Percentiles rank a stretch among this genome's conserved stretches.
These are phyloP conservation scores for Diarsia dahlii DNA, from an alignment of 2,888 invertebrate genomes.

Conservation along the genomic window DNA sequence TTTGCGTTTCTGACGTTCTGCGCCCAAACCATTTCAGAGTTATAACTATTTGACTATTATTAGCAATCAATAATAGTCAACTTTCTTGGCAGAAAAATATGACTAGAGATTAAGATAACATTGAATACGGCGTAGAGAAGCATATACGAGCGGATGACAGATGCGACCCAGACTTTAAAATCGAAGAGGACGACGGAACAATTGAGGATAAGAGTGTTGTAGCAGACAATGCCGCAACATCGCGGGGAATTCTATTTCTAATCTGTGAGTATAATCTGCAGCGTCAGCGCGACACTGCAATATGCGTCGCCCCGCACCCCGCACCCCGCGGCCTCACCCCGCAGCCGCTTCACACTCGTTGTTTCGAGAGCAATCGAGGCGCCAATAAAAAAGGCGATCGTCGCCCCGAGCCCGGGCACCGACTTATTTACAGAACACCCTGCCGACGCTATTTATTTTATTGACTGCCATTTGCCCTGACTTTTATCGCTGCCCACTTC, in stretches of 20 bases:
- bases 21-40: not conserved
- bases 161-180: slow-evolving; percentile 43
- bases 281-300: slow-evolving; percentile 83
- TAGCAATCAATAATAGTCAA: not conserved
- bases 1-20: too few species aligned
- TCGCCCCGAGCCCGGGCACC: slow-evolving; percentile 86
- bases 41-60: too few species aligned
- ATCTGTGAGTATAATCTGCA: slow-evolving; percentile 87
- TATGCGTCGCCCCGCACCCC: slow-evolving; percentile 76
- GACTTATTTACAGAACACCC: slow-evolving; percentile 91
- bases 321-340: slow-evolving; percentile 62
- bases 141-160: slow-evolving; percentile 11
- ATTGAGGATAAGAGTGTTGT: slow-evolving; percentile 66
- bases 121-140: slow-evolving; percentile 10
- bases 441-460: slow-evolving; percentile 90
- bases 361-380: slow-evolving; percentile 91
- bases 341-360: slow-evolving; percentile 81
- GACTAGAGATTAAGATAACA: slow-evolving; percentile 21
- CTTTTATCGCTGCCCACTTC: slow-evolving; percentile 89
- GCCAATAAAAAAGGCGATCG: slow-evolving; percentile 91
- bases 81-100: not conserved
- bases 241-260: slow-evolving; percentile 83
- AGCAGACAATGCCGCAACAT: slow-evolving; percentile 75
- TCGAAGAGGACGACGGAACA: slow-evolving; percentile 41
- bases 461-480: slow-evolving; percentile 90